A percentile compares a stretch with the other conserved stretches of the same genome.
Conservation (phyloP, 2,888 invertebrate genomes). For the Melieria crassipennis region DNA sequence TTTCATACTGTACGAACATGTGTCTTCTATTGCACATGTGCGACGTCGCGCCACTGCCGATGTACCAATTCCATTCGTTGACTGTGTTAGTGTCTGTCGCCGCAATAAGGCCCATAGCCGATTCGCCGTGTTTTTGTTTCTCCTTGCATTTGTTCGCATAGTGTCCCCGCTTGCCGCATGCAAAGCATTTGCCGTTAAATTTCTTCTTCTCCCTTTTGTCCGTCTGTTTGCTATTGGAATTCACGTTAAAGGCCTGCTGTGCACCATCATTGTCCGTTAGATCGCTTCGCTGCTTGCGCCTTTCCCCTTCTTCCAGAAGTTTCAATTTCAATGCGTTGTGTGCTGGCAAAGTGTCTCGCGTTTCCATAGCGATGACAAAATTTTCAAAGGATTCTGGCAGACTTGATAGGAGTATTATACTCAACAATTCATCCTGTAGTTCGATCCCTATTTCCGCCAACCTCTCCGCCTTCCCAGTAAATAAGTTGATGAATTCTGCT, state of each 20-base stretch:
- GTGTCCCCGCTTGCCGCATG: conserved; percentile 12
- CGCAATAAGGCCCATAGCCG: conserved; percentile 31
- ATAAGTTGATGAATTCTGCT: conserved; percentile 7
- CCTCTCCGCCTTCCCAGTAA: conserved; percentile 11
- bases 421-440: conserved; percentile 29
- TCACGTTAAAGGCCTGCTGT: conserved; percentile 18
- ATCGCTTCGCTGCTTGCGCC: conserved; percentile 10
- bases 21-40: conserved; percentile 36
- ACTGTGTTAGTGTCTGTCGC: conserved; percentile 22
- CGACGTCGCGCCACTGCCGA: conserved; percentile 38
- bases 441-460: conserved; percentile 20
- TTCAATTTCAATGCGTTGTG: conserved; percentile 21
- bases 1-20: conserved; percentile 3
- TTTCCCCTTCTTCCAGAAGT: conserved; percentile 29
- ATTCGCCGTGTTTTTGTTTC: conserved; percentile 16
- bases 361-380: conserved; percentile 35
- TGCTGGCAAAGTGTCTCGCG: conserved; percentile 23
- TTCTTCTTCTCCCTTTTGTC: conserved; percentile 14
- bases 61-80: conserved; percentile 31
- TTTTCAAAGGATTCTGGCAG: conserved; percentile 32
- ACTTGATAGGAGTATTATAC: conserved; percentile 36
- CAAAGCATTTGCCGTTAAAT: conserved; percentile 20
- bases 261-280: not conserved
- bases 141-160: conserved; percentile 20
- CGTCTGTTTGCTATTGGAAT: not conserved